Evolutionary conservation across 2,797 vertebrate species (phyloP).

Genomic region (Poliocrania exsul): DNA sequence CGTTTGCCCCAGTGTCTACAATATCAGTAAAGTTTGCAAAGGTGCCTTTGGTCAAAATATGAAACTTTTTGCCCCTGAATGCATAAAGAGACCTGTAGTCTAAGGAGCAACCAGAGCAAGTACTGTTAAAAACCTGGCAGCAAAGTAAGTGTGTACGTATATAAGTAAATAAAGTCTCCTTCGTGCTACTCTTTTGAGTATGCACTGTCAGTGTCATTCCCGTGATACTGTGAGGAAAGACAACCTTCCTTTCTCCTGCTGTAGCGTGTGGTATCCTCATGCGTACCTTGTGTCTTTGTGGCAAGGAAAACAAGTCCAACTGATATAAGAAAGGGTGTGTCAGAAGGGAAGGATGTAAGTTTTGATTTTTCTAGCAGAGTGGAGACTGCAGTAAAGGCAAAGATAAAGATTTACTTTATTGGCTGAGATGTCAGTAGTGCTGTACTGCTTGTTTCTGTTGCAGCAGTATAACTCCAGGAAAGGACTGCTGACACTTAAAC

Average conservation of each 20-base stretch:
- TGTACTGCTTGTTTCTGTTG: not conserved
- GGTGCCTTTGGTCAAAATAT: not conserved
- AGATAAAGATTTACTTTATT: constrained; percentile 37
- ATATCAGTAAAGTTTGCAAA: not conserved
- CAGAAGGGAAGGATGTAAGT: not conserved
- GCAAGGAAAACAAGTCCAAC: not conserved
- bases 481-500: not conserved
- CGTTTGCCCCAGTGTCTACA: not conserved
- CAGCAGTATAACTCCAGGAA: not conserved
- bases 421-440: constrained; percentile 1
- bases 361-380: not conserved
- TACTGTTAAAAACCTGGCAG: not conserved
- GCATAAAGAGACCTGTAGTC: not conserved
- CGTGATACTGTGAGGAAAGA: not conserved
- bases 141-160: not conserved
- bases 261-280: not conserved
- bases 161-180: not conserved
- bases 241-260: not conserved
- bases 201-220: not conserved
- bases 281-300: not conserved
- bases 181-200: not conserved
- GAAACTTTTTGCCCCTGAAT: not conserved
- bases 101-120: not conserved
- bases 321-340: not conserved
- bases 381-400: not conserved